Percentiles rank a stretch among this genome's conserved stretches.
Conservation (phyloP, 2,797 vertebrate species). For the Cirrhinus mrigala region DNA sequence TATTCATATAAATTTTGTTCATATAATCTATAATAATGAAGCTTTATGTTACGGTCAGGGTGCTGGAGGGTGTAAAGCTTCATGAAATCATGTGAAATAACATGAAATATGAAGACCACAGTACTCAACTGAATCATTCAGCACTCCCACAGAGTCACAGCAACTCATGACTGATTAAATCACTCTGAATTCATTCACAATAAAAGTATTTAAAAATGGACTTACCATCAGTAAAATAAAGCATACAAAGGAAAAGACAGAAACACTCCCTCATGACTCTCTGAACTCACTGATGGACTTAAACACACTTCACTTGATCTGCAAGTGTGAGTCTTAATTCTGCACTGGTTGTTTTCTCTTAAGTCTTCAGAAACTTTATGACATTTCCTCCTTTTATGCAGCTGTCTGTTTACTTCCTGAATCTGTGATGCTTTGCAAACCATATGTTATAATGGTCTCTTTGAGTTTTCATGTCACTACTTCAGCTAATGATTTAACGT, state of each 20-base stretch:
- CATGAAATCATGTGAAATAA: too few species aligned
- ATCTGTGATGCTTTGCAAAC: too few species aligned
- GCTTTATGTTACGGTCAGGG: neutral
- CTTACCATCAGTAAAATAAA: neutral
- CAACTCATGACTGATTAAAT: neutral
- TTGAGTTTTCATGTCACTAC: too few species aligned
- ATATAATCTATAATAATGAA: neutral
- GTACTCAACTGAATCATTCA: neutral
- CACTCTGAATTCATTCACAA: neutral
- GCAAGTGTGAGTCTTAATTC: neutral
- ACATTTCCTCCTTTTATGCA: too few species aligned
- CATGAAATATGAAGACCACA: too few species aligned
- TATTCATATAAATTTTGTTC: neutral
- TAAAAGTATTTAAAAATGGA: neutral
- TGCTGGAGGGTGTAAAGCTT: neutral
- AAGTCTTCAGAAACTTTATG: neutral
- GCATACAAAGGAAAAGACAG: neutral
- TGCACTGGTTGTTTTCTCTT: neutral
- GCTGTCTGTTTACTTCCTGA: too few species aligned
- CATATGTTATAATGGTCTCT: too few species aligned
- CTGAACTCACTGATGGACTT: neutral
- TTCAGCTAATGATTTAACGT: too few species aligned
- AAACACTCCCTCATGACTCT: conserved; percentile 1
- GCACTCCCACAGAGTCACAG: neutral
- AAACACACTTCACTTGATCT: neutral